Percentiles rank a stretch among this genome's conserved stretches.
These are phyloP conservation scores for Choreutis nemorana DNA, from an alignment of 2,888 invertebrate genomes.

Conservation along the genomic window DNA sequence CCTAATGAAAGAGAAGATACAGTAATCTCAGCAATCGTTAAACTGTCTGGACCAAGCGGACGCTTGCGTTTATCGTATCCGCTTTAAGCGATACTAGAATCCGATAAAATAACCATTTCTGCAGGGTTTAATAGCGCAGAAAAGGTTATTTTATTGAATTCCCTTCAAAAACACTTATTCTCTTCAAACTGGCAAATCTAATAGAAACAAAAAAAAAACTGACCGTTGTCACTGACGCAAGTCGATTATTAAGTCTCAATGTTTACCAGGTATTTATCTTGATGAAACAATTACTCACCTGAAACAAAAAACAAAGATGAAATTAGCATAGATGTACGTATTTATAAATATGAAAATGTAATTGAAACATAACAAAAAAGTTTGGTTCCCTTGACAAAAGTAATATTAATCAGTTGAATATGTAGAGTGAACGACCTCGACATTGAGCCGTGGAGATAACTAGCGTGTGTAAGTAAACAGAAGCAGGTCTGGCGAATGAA, in stretches of 20 bases:
- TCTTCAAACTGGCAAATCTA: too few species aligned
- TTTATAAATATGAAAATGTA: constrained; percentile 1
- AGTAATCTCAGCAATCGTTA: constrained; percentile 2
- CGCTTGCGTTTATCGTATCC: constrained; percentile 7
- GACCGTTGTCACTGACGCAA: too few species aligned
- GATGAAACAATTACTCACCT: constrained; percentile 33
- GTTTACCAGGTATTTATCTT: too few species aligned
- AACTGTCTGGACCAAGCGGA: constrained; percentile 5
- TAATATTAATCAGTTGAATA: too few species aligned
- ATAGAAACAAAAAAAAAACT: too few species aligned
- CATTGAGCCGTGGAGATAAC: constrained; percentile 43
- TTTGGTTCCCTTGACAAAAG: too few species aligned
- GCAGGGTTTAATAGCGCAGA: too few species aligned
- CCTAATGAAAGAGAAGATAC: constrained; percentile 5
- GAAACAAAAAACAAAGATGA: constrained; percentile 30
- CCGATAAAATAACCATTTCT: too few species aligned
- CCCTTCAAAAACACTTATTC: too few species aligned
- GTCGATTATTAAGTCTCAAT: too few species aligned
- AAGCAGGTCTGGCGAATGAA: constrained; percentile 36
- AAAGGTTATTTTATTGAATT: too few species aligned
- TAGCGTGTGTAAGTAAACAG: constrained; percentile 44
- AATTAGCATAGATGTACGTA: constrained; percentile 10
- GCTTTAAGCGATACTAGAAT: too few species aligned
- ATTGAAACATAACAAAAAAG: neutral
- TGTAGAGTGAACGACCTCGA: constrained; percentile 45